phyloP scores from a whole-genome alignment of 2,797 vertebrate genomes.

The Pseudochirops corinnae region DNA sequence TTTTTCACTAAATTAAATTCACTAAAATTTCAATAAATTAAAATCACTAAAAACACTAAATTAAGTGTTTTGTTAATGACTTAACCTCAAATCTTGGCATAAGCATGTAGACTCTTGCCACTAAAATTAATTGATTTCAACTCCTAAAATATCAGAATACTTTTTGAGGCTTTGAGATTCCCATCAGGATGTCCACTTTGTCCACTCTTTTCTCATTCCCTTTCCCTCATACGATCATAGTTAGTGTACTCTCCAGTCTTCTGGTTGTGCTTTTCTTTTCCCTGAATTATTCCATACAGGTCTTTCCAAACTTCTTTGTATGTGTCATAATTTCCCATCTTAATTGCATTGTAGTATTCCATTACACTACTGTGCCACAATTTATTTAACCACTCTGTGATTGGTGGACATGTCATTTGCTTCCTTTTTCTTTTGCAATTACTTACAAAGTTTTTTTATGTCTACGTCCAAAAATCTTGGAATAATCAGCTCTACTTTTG shows the following conservation, averaged over 20 bases:
- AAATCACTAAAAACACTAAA: background rate
- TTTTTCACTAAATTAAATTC: too few species aligned
- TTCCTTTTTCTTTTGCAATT: background rate
- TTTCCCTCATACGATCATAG: background rate
- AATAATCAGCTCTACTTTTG: background rate
- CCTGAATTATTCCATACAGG: background rate
- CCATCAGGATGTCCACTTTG: background rate
- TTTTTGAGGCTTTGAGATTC: background rate
- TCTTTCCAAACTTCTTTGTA: background rate
- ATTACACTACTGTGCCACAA: background rate
- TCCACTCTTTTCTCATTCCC: background rate
- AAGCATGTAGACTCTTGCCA: background rate
- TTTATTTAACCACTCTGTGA: background rate
- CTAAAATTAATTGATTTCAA: background rate
- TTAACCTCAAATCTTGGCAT: background rate
- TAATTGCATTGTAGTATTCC: background rate
- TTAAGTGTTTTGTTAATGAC: background rate
- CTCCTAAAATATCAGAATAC: background rate
- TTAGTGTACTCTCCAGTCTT: background rate
- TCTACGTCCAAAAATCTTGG: background rate
- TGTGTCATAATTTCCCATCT: background rate
- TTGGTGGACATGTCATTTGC: background rate
- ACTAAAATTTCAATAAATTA: too few species aligned
- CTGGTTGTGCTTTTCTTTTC: background rate
- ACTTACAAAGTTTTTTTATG: background rate